A percentile compares a stretch with the other conserved stretches of the same genome.
phyloP scores from a whole-genome alignment of 2,797 vertebrate genomes.

The Hemitrygon akajei region DNA sequence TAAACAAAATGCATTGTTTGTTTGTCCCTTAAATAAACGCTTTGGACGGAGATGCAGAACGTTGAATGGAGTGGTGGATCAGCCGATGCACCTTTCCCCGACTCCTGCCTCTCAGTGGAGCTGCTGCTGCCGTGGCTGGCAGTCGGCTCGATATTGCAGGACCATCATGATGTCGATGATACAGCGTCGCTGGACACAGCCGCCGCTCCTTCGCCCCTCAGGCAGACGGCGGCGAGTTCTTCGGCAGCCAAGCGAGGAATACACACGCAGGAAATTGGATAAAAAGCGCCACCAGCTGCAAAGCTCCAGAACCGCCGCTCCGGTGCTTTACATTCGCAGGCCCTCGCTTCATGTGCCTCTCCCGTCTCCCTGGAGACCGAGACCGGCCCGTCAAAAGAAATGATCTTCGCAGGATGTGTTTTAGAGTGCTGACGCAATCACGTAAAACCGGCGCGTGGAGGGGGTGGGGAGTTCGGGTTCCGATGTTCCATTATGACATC shows the following conservation, averaged over 20 bases:
- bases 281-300: conserved; percentile 6
- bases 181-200: neutral
- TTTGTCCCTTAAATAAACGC: neutral
- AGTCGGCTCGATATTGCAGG: neutral
- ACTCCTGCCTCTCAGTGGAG: neutral
- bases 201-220: neutral
- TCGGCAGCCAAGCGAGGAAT: neutral
- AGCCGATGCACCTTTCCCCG: neutral
- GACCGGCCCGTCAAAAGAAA: neutral
- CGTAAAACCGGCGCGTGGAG: neutral
- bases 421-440: neutral
- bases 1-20: neutral
- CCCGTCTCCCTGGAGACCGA: neutral
- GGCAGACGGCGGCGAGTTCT: neutral
- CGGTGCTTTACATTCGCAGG: neutral
- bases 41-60: too few species aligned
- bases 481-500: neutral
- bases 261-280: neutral
- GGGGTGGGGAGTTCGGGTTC: neutral
- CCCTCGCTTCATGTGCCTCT: neutral
- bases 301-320: neutral
- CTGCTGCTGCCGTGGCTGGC: neutral
- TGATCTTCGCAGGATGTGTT: neutral
- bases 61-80: too few species aligned
- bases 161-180: neutral